These are phyloP conservation scores for Lutjanus argentimaculatus DNA, from an alignment of 2,797 vertebrate genomes.

Conservation along the genomic window DNA sequence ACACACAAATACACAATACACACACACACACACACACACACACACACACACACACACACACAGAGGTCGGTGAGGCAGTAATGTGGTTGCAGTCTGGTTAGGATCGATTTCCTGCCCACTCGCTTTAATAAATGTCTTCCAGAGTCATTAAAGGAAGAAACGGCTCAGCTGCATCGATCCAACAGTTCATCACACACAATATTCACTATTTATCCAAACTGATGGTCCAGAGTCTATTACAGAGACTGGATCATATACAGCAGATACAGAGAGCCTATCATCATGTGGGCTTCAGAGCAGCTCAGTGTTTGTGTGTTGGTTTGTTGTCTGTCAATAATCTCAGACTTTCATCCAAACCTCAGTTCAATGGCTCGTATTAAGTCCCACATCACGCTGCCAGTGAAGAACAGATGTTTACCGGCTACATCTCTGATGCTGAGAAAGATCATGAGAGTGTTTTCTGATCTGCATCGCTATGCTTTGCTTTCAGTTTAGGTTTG, in stretches of 20 bases:
- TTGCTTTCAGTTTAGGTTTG: too few species aligned
- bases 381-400: neutral
- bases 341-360: constrained; percentile 18
- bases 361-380: neutral
- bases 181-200: constrained; percentile 66
- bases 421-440: too few species aligned
- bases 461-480: too few species aligned
- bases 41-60: constrained; percentile 36
- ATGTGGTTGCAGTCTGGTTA: constrained; percentile 69
- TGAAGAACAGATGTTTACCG: too few species aligned
- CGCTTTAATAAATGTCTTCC: constrained; percentile 78
- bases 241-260: constrained; percentile 21
- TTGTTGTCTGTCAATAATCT: constrained; percentile 13
- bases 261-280: neutral
- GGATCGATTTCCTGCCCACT: constrained; percentile 74
- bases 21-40: constrained; percentile 19
- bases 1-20: too few species aligned
- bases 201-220: constrained; percentile 62
- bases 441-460: too few species aligned
- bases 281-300: neutral
- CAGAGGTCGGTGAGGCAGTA: constrained; percentile 38
- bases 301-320: constrained; percentile 27
- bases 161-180: constrained; percentile 64
- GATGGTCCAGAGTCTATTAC: constrained; percentile 56
- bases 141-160: constrained; percentile 71